Evolutionary conservation across 2,888 invertebrate genomes (phyloP).

Genomic region (Pasiphila rectangulata): DNA sequence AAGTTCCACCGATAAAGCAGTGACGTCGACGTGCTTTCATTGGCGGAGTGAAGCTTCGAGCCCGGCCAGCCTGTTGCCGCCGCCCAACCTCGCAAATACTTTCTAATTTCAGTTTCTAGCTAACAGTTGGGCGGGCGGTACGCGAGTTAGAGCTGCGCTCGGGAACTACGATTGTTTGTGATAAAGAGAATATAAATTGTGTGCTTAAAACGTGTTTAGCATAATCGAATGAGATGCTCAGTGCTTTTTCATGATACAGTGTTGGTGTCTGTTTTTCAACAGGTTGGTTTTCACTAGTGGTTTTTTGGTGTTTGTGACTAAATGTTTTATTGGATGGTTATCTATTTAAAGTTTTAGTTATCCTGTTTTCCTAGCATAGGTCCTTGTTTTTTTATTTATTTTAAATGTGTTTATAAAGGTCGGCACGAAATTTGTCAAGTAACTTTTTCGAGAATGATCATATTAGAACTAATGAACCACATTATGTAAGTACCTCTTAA

Average conservation of each 20-base stretch:
- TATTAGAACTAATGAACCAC: no score
- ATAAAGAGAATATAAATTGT: conserved; percentile 41
- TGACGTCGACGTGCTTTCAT: conserved; percentile 37
- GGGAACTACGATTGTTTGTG: conserved; percentile 25
- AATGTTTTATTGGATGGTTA: no score
- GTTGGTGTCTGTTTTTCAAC: conserved; percentile 49
- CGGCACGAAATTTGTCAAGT: no score
- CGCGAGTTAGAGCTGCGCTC: conserved; percentile 20
- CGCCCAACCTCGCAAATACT: conserved; percentile 34
- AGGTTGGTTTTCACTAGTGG: conserved; percentile 51
- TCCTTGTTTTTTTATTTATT: no score
- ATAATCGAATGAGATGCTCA: conserved; percentile 49
- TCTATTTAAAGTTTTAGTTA: no score
- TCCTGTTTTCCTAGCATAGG: no score
- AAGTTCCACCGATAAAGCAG: conserved; percentile 35
- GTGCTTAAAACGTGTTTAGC: conserved; percentile 43
- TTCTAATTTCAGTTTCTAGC: conserved; percentile 39
- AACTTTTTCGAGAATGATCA: no score
- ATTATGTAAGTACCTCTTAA: no score
- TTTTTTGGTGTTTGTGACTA: no score
- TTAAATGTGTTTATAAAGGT: no score
- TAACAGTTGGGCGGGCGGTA: conserved; percentile 34
- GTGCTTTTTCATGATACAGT: conserved; percentile 52
- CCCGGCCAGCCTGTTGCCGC: conserved; percentile 51
- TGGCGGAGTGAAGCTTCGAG: conserved; percentile 39